phyloP scores from a whole-genome alignment of 2,888 invertebrate species.

The Sphinx pinastri region DNA sequence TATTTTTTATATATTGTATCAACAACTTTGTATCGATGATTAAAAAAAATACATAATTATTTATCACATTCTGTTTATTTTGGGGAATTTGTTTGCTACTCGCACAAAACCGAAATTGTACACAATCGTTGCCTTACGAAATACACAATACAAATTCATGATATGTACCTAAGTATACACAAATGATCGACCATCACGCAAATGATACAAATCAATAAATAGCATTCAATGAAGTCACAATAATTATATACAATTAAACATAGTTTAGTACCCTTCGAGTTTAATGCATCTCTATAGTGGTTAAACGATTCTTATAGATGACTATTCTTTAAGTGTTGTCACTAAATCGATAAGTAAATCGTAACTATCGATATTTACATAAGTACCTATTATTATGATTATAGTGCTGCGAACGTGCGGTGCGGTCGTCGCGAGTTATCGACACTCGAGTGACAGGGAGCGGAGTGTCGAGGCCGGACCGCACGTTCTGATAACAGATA shows the following conservation, averaged over 20 bases:
- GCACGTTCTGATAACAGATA: constrained; percentile 55
- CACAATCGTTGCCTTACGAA: constrained; percentile 61
- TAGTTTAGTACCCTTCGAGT: constrained; percentile 82
- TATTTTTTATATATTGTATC: not conserved
- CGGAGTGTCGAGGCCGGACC: constrained; percentile 37
- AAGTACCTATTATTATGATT: constrained; percentile 54
- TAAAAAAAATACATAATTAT: not conserved
- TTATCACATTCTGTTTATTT: not conserved
- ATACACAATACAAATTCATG: constrained; percentile 74
- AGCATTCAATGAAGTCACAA: constrained; percentile 73
- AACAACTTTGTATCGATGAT: not conserved
- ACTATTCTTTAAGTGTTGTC: constrained; percentile 67
- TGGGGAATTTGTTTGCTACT: constrained; percentile 39
- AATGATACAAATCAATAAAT: constrained; percentile 80
- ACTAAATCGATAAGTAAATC: constrained; percentile 67
- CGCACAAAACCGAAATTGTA: constrained; percentile 42
- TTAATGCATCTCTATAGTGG: constrained; percentile 75
- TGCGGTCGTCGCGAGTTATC: constrained; percentile 33
- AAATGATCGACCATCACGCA: constrained; percentile 75
- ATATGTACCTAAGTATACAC: constrained; percentile 83
- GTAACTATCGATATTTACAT: constrained; percentile 76
- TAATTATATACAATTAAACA: constrained; percentile 78
- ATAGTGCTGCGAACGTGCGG: constrained; percentile 40
- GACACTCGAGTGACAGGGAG: constrained; percentile 30
- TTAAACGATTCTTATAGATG: constrained; percentile 75